A percentile compares a stretch with the other conserved stretches of the same genome.
Conservation (phyloP, 2,797 vertebrate genomes). For the Eleutherodactylus coqui region DNA sequence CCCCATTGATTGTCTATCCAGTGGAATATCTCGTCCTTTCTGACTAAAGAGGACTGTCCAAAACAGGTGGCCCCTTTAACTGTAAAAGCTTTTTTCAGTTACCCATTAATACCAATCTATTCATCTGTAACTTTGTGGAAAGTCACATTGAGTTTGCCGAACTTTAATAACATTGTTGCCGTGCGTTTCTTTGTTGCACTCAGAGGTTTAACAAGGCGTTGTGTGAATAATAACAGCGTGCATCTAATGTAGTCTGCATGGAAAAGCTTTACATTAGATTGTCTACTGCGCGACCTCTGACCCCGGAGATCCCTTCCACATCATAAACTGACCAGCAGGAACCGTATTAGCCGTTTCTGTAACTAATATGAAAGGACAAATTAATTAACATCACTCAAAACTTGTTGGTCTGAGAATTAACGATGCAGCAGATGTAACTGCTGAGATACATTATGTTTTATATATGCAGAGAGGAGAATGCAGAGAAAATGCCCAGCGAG, state of each 20-base stretch:
- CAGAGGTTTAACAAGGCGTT: background rate
- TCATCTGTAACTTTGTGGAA: background rate
- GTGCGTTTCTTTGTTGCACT: background rate
- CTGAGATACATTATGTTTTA: conserved; percentile 38
- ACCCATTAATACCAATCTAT: background rate
- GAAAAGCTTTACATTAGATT: conserved; percentile 2
- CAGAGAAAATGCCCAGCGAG: conserved; percentile 5
- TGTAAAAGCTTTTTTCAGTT: background rate
- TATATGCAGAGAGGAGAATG: background rate
- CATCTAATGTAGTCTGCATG: background rate
- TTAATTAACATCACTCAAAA: conserved; percentile 51
- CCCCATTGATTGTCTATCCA: background rate
- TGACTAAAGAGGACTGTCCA: background rate
- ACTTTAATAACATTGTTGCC: background rate
- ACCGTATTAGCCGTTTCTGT: conserved; percentile 31
- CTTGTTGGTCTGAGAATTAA: conserved; percentile 23
- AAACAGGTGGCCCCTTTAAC: background rate
- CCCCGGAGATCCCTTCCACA: conserved; percentile 9
- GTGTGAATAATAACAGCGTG: conserved; percentile 26
- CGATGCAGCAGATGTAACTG: conserved; percentile 48
- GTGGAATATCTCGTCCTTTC: no score
- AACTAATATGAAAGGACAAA: conserved; percentile 49
- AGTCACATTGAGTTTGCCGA: conserved; percentile 25
- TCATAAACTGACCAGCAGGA: conserved; percentile 36
- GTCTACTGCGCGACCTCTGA: conserved; percentile 5